Base-by-base conservation (phyloP, 2,888 invertebrate genomes). In the Acronicta alni region DNA sequence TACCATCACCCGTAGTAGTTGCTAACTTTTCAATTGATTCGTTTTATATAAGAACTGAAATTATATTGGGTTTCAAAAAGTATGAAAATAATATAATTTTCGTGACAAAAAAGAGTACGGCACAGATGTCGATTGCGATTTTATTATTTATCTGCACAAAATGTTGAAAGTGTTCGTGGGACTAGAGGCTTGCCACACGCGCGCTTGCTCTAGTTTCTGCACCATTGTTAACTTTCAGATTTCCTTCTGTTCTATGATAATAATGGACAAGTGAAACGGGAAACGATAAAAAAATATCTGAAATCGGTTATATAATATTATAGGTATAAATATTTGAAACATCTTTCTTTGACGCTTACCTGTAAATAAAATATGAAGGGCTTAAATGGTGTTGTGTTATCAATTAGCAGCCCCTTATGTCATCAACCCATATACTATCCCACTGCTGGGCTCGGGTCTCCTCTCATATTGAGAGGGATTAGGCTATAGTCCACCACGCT, bases 121-220 rank as follows among this genome's bases (percentile, higher is more conserved):
- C 62, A 68, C 53, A 57, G 67, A 57, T 69, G 61, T 48, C 41
- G 59, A 66, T 84, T 84, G 72, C 77, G 77, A 77, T 77, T 75
- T 79, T 70, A 67, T 79, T 81, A 70, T 75, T 70, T 76, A 65
- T 75, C 67, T 72, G 65, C 54, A 68, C 59, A 65, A 57, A 71
- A 78, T 89, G 88, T 88, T 71, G 90, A 87, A 91, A 91, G 85
- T 72, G 80, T 83, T 83, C 90, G 91, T 91, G 91, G 86, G 91
- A 92, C 80, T 77, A 77, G 73, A 67, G 74, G 77, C 78, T 88
- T 85, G 81, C 85, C 76, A 82, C 86, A 87, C 77, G 75, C 78
- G 72, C 68, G 63, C 59, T 70, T 82, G 85, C 77, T 83, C 86
- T 74, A 83, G 83, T 86, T 87, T 87, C 82, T 81, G 77, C 62